A percentile compares a stretch with the other conserved stretches of the same genome.
Evolutionary conservation across 64 coral and sea anemone species (phyloP).

Genomic region (Pachyseris speciosa): DNA sequence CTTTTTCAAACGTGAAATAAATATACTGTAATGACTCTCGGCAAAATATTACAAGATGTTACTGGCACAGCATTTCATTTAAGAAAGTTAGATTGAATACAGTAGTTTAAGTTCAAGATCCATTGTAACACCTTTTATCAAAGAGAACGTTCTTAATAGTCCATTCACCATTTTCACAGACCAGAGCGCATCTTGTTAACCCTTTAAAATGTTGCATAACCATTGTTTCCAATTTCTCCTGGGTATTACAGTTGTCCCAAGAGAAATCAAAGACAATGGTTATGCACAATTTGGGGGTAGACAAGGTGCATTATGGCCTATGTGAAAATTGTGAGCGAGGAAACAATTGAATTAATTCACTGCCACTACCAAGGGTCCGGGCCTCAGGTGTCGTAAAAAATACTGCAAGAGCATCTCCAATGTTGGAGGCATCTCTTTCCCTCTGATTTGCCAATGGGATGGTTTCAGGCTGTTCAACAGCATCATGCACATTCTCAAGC

Average conservation of each 20-base stretch:
- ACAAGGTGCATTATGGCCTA: slow-evolving; percentile 4
- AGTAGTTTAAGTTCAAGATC: neutral
- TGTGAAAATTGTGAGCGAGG: neutral
- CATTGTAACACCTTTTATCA: neutral
- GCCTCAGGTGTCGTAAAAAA: slow-evolving; percentile 5
- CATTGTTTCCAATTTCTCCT: no score
- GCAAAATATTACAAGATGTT: neutral
- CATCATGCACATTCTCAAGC: slow-evolving; percentile 23
- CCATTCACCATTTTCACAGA: neutral
- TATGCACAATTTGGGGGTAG: neutral
- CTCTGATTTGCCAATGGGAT: slow-evolving; percentile 20
- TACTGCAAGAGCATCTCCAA: slow-evolving; percentile 23
- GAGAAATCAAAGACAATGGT: slow-evolving; percentile 10
- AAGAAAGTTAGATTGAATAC: neutral
- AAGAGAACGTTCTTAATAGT: neutral
- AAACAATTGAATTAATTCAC: slow-evolving; percentile 30
- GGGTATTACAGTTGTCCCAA: slow-evolving; percentile 7
- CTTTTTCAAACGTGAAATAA: neutral
- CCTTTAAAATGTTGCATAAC: no score
- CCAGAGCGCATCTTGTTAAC: neutral
- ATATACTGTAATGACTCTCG: neutral
- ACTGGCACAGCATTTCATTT: neutral
- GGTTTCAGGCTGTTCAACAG: slow-evolving; percentile 12
- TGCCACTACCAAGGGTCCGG: slow-evolving; percentile 17
- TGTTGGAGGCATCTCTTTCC: slow-evolving; percentile 20